Conservation (phyloP, 2,113 vertebrate species). For the Bos indicus region DNA sequence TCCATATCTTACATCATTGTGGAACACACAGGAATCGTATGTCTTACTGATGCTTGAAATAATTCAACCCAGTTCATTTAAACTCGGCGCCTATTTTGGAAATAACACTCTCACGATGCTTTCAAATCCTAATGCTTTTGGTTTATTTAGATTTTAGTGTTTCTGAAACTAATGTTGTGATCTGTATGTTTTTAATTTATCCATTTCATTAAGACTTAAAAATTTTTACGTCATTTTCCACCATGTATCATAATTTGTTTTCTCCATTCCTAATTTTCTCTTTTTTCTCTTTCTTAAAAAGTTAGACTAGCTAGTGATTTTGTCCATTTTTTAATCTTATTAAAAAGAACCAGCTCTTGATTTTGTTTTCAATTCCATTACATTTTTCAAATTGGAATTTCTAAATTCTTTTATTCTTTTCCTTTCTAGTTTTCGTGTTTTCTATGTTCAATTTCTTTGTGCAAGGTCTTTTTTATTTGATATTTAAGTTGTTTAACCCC, state of each 20-base stretch:
- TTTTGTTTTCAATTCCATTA: not conserved
- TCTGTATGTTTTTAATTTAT: not conserved
- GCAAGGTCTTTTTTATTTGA: not conserved
- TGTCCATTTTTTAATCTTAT: not conserved
- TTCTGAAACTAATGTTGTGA: not conserved
- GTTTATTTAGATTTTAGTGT: not conserved
- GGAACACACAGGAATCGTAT: not conserved
- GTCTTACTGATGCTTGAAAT: not conserved
- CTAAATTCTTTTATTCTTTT: not conserved
- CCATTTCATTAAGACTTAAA: not conserved
- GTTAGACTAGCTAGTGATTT: not conserved
- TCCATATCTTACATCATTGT: not conserved
- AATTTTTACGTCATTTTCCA: not conserved
- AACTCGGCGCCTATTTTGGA: not conserved
- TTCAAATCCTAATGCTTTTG: not conserved
- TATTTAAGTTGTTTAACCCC: not conserved
- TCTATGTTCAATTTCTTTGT: not conserved
- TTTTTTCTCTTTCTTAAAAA: not conserved
- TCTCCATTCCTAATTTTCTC: not conserved
- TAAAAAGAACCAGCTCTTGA: not conserved
- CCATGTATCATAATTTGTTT: not conserved
- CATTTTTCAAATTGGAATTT: not conserved
- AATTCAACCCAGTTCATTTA: not conserved
- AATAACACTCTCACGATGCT: not conserved
- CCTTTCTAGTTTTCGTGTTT: not conserved